Percentiles rank a stretch among this genome's conserved stretches.
Conservation (phyloP, 2,888 invertebrate genomes). For the Drosophila colorata region DNA sequence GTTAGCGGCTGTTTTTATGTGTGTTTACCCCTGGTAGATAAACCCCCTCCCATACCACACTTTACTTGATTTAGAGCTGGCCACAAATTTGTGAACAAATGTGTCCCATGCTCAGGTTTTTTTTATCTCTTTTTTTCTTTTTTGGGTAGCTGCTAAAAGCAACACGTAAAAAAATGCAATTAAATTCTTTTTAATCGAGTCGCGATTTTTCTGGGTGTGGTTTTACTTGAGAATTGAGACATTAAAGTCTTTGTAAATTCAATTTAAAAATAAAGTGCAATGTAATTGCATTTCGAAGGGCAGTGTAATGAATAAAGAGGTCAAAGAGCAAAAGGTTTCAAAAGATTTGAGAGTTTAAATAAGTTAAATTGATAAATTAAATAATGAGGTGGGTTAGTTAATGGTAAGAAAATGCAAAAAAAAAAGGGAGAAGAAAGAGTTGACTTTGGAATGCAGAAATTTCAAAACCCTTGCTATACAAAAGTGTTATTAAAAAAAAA, state of each 20-base stretch:
- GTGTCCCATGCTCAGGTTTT: conserved; percentile 29
- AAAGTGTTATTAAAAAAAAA: no score
- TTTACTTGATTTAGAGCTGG: conserved; percentile 29
- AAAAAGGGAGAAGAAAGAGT: no score
- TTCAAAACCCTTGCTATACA: no score
- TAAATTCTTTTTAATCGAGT: conserved; percentile 44
- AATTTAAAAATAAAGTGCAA: conserved; percentile 32
- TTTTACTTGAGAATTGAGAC: conserved; percentile 33
- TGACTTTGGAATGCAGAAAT: no score
- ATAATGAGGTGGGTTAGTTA: neutral
- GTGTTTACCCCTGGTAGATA: neutral
- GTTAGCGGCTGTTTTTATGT: conserved; percentile 37
- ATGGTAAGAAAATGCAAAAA: neutral
- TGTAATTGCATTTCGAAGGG: conserved; percentile 22
- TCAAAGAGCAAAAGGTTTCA: conserved; percentile 2
- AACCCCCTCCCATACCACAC: neutral
- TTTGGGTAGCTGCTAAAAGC: conserved; percentile 43
- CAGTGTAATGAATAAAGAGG: neutral
- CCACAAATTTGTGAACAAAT: conserved; percentile 37
- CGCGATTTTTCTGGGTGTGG: conserved; percentile 33
- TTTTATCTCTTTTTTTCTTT: conserved; percentile 10
- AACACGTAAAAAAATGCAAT: conserved; percentile 47
- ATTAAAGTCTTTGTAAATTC: conserved; percentile 40
- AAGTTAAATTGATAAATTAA: neutral
- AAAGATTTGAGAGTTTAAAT: neutral